phyloP scores from a whole-genome alignment of 2,888 invertebrate genomes.

The Hipparchia sbordonii region DNA sequence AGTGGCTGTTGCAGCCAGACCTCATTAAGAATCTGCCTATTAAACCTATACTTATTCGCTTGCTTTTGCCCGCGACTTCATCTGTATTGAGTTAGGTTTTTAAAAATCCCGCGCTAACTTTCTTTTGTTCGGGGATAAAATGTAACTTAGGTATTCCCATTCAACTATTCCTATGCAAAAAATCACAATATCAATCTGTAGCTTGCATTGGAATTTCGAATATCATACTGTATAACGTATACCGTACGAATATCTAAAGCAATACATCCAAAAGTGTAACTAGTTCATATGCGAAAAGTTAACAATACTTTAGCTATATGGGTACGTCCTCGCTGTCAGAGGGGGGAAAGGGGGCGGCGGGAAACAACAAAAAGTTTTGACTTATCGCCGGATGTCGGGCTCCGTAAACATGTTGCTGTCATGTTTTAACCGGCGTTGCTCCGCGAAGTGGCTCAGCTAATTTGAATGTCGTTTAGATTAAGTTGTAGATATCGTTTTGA shows the following conservation, averaged over 20 bases:
- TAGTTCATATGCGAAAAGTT: constrained; percentile 67
- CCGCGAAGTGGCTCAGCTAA: constrained; percentile 40
- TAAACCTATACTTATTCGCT: too few relatives aligned
- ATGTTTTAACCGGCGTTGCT: constrained; percentile 53
- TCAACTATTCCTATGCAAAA: too few relatives aligned
- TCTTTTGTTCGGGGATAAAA: too few relatives aligned
- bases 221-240: background rate
- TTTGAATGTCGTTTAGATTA: constrained; percentile 14
- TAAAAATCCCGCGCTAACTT: too few relatives aligned
- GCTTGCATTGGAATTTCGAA: too few relatives aligned
- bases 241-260: background rate
- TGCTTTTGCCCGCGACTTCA: too few relatives aligned
- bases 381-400: constrained; percentile 50
- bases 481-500: constrained; percentile 1
- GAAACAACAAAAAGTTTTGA: constrained; percentile 72
- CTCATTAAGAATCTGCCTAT: background rate
- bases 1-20: background rate
- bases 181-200: too few relatives aligned
- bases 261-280: constrained; percentile 17
- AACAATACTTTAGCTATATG: constrained; percentile 70
- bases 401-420: constrained; percentile 70
- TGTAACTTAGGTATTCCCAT: too few relatives aligned
- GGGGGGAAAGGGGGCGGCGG: constrained; percentile 31
- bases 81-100: too few relatives aligned
- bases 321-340: constrained; percentile 58